Base-by-base conservation (phyloP, 2,113 vertebrate genomes). In the Meleagris gallopavo region DNA sequence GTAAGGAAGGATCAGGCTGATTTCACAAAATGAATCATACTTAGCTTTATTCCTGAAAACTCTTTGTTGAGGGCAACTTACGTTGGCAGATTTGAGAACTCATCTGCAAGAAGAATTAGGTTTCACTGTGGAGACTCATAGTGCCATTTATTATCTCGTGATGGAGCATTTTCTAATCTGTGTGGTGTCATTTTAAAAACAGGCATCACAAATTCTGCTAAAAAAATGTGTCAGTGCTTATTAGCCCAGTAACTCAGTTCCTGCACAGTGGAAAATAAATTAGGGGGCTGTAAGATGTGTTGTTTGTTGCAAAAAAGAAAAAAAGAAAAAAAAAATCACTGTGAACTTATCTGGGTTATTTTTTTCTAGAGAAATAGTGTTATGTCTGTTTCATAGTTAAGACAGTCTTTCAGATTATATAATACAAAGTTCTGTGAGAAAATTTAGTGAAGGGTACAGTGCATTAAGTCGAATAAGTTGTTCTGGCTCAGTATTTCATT, bases 151-250 rank as follows among this genome's bases (percentile, higher is more conserved):
- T 92, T 95, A 92, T 93, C 64, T 87, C 77, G 65, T 70, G 41
- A 93, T 89, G 66, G 32, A 96, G 36, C 66, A 83, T 86, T 94
- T 94, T 88, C 64, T 96, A 93, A 97, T 96, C 73, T 90, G n/a
- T 66, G 50, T 29, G 43, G 52, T 93, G 85, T 69, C 74, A 89
- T 88, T 97, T 95, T 83, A 66, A 86, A 94, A 96, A 85, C 46
- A 93, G 66, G 70, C 76, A 84, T 87, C 25, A 6, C 89, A 95
- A 66, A 95, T 89, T 89, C 86, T 85, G 25, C 43, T 89, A 52
- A 90, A 83, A 57, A 92, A 92, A 72, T 14, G 34, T 91, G 58
- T 93, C 82, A 93, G 81, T 84, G 45, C 30, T 70, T 91, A 90
- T 78, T 87, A 91, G 45, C 50, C 45, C 52, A 62, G 38, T 89